Conservation (phyloP, 2,797 vertebrate genomes). For the Myoxocephalus aenaeus region DNA sequence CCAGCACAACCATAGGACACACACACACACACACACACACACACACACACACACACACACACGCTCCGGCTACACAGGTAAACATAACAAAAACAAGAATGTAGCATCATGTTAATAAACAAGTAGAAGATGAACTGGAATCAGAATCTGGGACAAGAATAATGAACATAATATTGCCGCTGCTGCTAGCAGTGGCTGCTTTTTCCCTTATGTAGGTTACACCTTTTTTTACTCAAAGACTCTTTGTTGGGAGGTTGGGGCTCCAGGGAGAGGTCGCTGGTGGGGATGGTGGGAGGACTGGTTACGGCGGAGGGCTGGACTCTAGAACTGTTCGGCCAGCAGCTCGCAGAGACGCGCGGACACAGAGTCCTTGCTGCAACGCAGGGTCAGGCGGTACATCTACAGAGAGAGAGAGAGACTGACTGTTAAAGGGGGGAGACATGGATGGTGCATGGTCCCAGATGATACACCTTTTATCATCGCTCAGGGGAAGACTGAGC, state of each 20-base stretch:
- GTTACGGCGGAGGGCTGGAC: slow-evolving; percentile 38
- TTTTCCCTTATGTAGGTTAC: slow-evolving; percentile 84
- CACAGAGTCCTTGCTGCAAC: slow-evolving; percentile 93
- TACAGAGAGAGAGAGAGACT: slow-evolving; percentile 34
- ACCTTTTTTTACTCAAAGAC: slow-evolving; percentile 68
- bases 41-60: slow-evolving; percentile 25
- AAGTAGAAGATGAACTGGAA: slow-evolving; percentile 78
- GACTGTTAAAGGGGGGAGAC: too few relatives aligned
- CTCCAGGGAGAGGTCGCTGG: slow-evolving; percentile 61
- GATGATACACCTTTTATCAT: too few relatives aligned
- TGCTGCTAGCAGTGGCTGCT: slow-evolving; percentile 67
- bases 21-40: slow-evolving; percentile 8
- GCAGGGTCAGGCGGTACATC: slow-evolving; percentile 95
- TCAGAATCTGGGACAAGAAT: slow-evolving; percentile 71
- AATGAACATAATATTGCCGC: slow-evolving; percentile 76
- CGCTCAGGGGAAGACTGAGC: too few relatives aligned
- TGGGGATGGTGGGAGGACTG: slow-evolving; percentile 66
- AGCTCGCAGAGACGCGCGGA: slow-evolving; percentile 92
- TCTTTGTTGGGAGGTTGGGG: slow-evolving; percentile 58
- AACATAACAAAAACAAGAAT: slow-evolving; percentile 81
- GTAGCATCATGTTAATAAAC: slow-evolving; percentile 81
- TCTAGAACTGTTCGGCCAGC: slow-evolving; percentile 93
- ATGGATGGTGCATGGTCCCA: too few relatives aligned
- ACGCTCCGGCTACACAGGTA: slow-evolving; percentile 64
- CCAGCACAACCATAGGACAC: slow-evolving; percentile 54